Conservation (phyloP, 2,113 vertebrate species). For the Tricholaema leucomelas region DNA sequence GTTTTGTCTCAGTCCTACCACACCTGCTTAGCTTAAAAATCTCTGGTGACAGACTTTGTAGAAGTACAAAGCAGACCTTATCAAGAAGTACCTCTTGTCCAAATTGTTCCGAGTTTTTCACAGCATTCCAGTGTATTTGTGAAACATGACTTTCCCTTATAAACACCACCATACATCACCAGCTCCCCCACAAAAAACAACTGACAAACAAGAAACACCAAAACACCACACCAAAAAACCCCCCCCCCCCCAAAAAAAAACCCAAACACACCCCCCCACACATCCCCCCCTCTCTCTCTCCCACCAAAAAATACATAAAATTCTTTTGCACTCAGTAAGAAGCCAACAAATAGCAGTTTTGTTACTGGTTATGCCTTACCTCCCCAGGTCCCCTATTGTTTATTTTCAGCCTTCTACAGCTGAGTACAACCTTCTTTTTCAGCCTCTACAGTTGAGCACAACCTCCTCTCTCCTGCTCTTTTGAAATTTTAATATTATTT, state of each 20-base stretch:
- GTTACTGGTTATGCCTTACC: not conserved
- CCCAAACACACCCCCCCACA: too few species aligned
- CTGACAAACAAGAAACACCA: too few species aligned
- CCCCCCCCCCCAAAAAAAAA: not conserved
- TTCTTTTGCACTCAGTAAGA: not conserved
- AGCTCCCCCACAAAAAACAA: too few species aligned
- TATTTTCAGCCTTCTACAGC: not conserved
- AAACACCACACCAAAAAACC: too few species aligned
- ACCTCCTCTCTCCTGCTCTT: not conserved
- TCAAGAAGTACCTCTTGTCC: not conserved
- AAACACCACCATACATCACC: not conserved
- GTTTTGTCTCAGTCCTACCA: not conserved
- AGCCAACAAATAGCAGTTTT: not conserved
- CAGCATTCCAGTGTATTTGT: not conserved
- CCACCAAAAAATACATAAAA: not conserved
- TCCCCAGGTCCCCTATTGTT: not conserved
- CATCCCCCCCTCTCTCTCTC: not conserved
- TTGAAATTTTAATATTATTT: not conserved
- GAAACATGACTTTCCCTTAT: not conserved
- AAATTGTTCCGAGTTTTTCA: not conserved
- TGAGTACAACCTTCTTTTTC: not conserved
- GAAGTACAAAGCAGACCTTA: not conserved
- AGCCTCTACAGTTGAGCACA: not conserved
- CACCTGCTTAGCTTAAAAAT: not conserved
- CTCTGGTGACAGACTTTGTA: not conserved